Conservation (phyloP, 2,797 vertebrate species). For the Neosilurus mollespiculum region DNA sequence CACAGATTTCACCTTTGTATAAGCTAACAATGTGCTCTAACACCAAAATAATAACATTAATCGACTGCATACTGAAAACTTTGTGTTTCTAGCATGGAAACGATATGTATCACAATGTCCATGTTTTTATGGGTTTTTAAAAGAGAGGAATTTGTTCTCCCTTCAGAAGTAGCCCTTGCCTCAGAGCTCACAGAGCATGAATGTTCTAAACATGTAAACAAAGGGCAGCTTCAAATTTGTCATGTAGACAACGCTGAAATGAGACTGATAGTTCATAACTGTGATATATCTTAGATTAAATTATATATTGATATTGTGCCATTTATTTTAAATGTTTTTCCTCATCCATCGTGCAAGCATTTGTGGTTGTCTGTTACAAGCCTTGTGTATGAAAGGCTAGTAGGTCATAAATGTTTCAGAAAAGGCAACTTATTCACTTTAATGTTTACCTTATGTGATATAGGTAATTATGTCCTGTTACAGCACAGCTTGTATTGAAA, state of each 20-base stretch:
- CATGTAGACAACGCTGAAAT: slow-evolving; percentile 26
- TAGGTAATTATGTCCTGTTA: slow-evolving; percentile 38
- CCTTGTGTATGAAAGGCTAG: slow-evolving; percentile 25
- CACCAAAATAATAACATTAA: slow-evolving; percentile 22
- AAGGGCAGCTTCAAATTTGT: slow-evolving; percentile 41
- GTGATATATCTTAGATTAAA: slow-evolving; percentile 45
- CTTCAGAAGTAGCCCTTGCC: slow-evolving; percentile 5
- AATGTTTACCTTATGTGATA: slow-evolving; percentile 34
- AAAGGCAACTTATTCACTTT: slow-evolving; percentile 32
- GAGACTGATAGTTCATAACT: slow-evolving; percentile 39
- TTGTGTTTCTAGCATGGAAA: not conserved
- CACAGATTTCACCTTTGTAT: slow-evolving; percentile 38
- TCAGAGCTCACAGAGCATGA: slow-evolving; percentile 22
- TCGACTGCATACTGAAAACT: slow-evolving; percentile 8
- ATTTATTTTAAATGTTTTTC: slow-evolving; percentile 39
- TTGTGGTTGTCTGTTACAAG: slow-evolving; percentile 29
- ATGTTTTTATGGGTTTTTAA: slow-evolving; percentile 12
- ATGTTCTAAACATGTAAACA: slow-evolving; percentile 37
- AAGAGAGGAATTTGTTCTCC: slow-evolving; percentile 5
- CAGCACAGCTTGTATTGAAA: slow-evolving; percentile 25
- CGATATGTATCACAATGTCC: not conserved
- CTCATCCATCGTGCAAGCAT: slow-evolving; percentile 26
- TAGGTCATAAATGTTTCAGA: slow-evolving; percentile 29
- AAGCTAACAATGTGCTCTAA: slow-evolving; percentile 34
- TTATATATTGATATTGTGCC: slow-evolving; percentile 41